A percentile compares a stretch with the other conserved stretches of the same genome.
Conservation (phyloP, 2,797 vertebrate species). For the Halcyon badia region DNA sequence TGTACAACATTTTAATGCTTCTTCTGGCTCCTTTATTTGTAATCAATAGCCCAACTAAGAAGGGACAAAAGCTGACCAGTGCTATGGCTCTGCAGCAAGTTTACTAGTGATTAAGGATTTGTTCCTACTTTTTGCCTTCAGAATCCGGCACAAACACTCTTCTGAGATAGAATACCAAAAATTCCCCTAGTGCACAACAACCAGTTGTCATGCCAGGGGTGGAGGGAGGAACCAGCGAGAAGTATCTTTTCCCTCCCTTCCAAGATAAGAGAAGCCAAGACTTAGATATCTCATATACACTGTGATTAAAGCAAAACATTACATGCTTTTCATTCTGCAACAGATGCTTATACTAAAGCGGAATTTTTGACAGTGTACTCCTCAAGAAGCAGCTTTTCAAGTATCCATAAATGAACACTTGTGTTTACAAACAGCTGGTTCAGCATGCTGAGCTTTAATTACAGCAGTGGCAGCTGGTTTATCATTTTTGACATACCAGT, state of each 20-base stretch:
- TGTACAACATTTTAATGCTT: neutral
- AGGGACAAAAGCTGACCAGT: neutral
- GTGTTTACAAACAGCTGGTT: constrained; percentile 23
- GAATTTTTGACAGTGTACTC: constrained; percentile 16
- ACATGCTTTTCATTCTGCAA: neutral
- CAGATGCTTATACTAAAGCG: neutral
- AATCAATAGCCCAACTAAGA: neutral
- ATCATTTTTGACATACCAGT: neutral
- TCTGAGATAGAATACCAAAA: neutral
- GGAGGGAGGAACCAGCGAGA: neutral
- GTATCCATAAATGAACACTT: neutral
- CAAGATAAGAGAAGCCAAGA: neutral
- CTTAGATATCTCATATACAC: neutral
- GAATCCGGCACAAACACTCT: neutral
- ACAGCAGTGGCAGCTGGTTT: neutral
- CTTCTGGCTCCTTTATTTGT: neutral
- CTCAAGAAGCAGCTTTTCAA: constrained; percentile 2
- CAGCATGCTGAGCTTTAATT: constrained; percentile 34
- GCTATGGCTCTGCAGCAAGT: neutral
- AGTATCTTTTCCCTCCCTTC: neutral
- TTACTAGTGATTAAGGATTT: neutral
- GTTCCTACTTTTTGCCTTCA: neutral
- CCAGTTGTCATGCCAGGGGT: neutral
- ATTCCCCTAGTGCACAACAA: neutral
- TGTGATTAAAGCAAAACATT: neutral